Evolutionary conservation across 2,888 invertebrate genomes (phyloP), one percentile per base, ranked within the genome.

Genomic region (Trissonchulus latispiculum): DNA sequence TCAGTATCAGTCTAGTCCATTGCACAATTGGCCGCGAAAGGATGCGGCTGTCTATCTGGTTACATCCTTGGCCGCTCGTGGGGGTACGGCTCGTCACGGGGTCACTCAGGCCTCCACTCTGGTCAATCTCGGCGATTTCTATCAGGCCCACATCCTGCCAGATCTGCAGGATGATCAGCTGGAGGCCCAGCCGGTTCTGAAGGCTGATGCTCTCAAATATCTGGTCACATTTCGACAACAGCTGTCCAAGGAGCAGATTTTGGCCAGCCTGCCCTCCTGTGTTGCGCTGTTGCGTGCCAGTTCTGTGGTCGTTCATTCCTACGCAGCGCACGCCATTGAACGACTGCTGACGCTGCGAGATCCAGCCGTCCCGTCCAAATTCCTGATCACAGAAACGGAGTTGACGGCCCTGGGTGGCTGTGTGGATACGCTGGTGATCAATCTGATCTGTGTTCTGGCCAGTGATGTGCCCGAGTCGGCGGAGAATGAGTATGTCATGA

Each of bases 401-500:
- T n/a, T n/a, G n/a, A 75, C 76, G 3, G 80, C 81, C 69, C 75
- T 84, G 18, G 77, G 79, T 36, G 77, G 78, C 0, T 76, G 76
- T 73, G 79, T 79, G 2, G 87, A 87, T 36, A 86, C 88, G 72
- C 84, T 95, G 69, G 86, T 97, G 18, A 86, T 87, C 2, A 90
- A 90, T 72, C 86, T 97, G 36, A 92, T 96, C 84, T 86, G 85
- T 0, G 89, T 90, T 29, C 86, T 97, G 72, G 36, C 29, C 15
- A 35, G 35, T n/a, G n/a, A n/a, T n/a, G 18, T 68, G 2, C 35
- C 31, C 31, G 88, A 89, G 3, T 85, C 88, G 76, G 78, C 80
- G 37, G 95, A 97, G 85, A 97, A 97, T 84, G 96, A 97, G 84
- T 97, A 99, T 82, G 89, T 93, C 3, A 99, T 99, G 95, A 96